A percentile compares a stretch with the other conserved stretches of the same genome.
Conservation (phyloP, 2,113 vertebrate genomes). For the Acinonyx jubatus region DNA sequence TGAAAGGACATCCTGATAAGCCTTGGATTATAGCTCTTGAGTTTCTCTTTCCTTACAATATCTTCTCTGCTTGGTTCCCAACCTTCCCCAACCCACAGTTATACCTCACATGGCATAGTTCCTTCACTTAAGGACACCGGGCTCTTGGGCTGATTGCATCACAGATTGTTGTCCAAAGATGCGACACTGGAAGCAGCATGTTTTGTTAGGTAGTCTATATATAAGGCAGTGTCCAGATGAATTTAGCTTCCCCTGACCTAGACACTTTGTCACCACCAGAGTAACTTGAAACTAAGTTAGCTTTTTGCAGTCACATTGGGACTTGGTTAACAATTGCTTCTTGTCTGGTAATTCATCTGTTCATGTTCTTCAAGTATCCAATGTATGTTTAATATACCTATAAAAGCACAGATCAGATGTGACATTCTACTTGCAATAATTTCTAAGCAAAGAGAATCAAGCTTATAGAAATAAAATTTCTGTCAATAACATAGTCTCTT, state of each 20-base stretch:
- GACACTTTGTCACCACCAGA: background rate
- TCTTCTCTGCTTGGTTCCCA: background rate
- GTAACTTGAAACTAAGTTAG: slow-evolving; percentile 9
- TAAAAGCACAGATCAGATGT: background rate
- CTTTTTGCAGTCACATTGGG: background rate
- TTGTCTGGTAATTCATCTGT: background rate
- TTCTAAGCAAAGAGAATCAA: slow-evolving; percentile 24
- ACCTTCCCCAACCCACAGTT: background rate
- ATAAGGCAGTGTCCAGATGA: background rate
- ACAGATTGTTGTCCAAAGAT: background rate
- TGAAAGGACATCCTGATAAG: background rate
- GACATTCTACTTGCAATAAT: background rate
- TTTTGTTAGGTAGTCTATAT: background rate
- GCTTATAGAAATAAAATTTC: background rate
- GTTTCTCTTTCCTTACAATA: background rate
- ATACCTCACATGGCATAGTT: background rate
- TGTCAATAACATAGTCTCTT: background rate
- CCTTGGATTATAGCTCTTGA: background rate
- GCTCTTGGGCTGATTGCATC: background rate
- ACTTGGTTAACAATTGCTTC: background rate
- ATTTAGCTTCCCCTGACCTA: background rate
- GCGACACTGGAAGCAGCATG: background rate
- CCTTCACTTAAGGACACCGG: background rate
- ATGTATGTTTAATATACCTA: background rate
- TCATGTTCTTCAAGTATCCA: background rate